Conservation (phyloP, 2,113 vertebrate genomes). For the Silurus glanis region DNA sequence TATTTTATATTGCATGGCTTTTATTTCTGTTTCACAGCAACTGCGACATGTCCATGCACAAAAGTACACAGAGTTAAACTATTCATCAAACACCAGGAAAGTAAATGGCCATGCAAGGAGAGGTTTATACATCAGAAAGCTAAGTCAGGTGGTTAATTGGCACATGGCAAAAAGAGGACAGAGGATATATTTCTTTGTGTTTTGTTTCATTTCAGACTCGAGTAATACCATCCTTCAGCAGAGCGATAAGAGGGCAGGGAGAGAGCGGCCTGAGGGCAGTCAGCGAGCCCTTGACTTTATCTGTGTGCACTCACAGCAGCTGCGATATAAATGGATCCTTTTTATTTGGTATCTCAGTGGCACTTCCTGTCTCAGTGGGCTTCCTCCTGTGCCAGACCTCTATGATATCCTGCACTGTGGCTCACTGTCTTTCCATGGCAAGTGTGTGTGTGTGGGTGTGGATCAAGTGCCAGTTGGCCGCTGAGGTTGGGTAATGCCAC, state of each 20-base stretch:
- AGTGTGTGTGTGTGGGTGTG: slow-evolving; percentile 25
- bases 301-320: slow-evolving; percentile 35
- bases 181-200: slow-evolving; percentile 35
- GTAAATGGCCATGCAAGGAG: background rate
- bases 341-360: slow-evolving; percentile 46
- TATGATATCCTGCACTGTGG: slow-evolving; percentile 39
- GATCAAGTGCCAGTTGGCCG: slow-evolving; percentile 40
- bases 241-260: slow-evolving; percentile 27
- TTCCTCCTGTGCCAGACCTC: slow-evolving; percentile 37
- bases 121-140: slow-evolving; percentile 11
- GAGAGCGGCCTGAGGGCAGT: slow-evolving; percentile 28
- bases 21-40: background rate
- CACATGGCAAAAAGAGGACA: slow-evolving; percentile 13
- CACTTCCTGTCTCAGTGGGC: slow-evolving; percentile 44
- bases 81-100: background rate
- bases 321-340: slow-evolving; percentile 40
- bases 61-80: background rate
- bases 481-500: slow-evolving; percentile 13
- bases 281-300: slow-evolving; percentile 43
- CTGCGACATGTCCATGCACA: background rate
- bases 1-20: background rate
- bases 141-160: slow-evolving; percentile 10
- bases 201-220: slow-evolving; percentile 28
- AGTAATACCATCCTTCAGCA: slow-evolving; percentile 31
- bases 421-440: slow-evolving; percentile 15